phyloP scores from a whole-genome alignment of 2,888 invertebrate genomes.

The Zygaena filipendulae region DNA sequence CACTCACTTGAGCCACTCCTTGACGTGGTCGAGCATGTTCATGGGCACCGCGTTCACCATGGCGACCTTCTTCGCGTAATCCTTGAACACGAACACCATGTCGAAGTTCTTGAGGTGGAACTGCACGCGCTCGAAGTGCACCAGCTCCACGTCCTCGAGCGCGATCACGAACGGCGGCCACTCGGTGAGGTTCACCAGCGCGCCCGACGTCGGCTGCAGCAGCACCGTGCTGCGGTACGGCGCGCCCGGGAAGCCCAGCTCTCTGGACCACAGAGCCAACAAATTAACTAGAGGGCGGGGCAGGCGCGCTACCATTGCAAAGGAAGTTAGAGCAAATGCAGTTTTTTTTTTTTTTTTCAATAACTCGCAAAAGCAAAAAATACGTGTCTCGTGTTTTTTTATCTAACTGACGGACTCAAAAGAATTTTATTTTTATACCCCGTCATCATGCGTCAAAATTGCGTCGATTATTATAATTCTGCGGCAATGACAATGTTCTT shows the following conservation, averaged over 20 bases:
- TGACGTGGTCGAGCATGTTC: slow-evolving; percentile 98
- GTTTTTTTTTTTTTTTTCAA: no score
- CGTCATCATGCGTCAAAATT: no score
- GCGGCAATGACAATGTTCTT: no score
- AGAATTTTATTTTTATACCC: neutral
- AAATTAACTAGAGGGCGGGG: no score
- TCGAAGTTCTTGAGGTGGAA: slow-evolving; percentile 99
- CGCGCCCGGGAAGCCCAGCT: slow-evolving; percentile 97
- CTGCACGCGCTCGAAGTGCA: slow-evolving; percentile 99
- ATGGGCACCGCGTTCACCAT: slow-evolving; percentile 99
- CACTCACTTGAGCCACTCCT: slow-evolving; percentile 98
- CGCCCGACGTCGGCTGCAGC: slow-evolving; percentile 97
- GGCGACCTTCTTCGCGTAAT: slow-evolving; percentile 92
- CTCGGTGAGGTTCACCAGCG: slow-evolving; percentile 96
- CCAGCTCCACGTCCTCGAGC: slow-evolving; percentile 95
- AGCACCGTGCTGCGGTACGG: slow-evolving; percentile 96
- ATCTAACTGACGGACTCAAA: neutral
- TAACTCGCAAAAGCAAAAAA: no score
- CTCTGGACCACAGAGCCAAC: slow-evolving; percentile 74
- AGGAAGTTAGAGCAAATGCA: no score
- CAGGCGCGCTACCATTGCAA: no score
- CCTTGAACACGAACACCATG: slow-evolving; percentile 99
- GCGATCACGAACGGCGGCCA: slow-evolving; percentile 99
- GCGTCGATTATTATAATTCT: no score
- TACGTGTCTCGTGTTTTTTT: no score